Evolutionary conservation across 2,797 vertebrate species (phyloP).

Genomic region (Liparis tanakae): DNA sequence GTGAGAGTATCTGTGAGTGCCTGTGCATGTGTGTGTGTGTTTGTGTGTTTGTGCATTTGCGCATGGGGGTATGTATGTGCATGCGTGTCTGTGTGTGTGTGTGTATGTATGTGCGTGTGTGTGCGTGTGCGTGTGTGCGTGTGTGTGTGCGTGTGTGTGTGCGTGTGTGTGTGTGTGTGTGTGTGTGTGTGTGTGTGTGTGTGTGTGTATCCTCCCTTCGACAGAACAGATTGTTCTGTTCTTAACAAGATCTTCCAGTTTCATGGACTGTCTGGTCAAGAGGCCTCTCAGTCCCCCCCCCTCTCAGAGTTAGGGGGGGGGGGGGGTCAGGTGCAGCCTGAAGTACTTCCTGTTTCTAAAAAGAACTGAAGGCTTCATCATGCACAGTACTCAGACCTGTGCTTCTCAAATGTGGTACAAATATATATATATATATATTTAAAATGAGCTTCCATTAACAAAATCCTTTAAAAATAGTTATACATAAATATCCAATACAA

Average conservation of each 20-base stretch:
- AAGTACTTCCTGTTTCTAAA: conserved; percentile 20
- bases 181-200: background rate
- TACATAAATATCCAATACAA: too few relatives aligned
- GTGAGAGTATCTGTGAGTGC: conserved; percentile 28
- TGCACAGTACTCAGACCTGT: too few relatives aligned
- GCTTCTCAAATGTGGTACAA: too few relatives aligned
- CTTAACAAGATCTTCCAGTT: conserved; percentile 63
- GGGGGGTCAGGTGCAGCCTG: conserved; percentile 38
- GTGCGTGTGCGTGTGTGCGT: conserved; percentile 12
- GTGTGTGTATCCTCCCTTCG: conserved; percentile 45
- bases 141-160: conserved; percentile 47
- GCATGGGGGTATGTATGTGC: conserved; percentile 47
- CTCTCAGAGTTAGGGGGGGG: conserved; percentile 31
- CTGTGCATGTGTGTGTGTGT: conserved; percentile 24
- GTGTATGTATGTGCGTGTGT: conserved; percentile 37
- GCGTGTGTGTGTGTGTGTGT: conserved; percentile 48
- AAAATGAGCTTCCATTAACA: too few relatives aligned
- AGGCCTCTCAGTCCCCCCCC: conserved; percentile 20
- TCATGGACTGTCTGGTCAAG: conserved; percentile 49
- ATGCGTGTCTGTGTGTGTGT: background rate
- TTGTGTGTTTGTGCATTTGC: conserved; percentile 47
- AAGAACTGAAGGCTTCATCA: conserved; percentile 16
- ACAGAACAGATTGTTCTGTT: conserved; percentile 66
- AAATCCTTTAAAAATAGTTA: too few relatives aligned
- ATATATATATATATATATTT: too few relatives aligned